These are phyloP conservation scores for Cladopsammia gracilis DNA, from an alignment of 64 coral and sea anemone genomes.

Conservation along the genomic window DNA sequence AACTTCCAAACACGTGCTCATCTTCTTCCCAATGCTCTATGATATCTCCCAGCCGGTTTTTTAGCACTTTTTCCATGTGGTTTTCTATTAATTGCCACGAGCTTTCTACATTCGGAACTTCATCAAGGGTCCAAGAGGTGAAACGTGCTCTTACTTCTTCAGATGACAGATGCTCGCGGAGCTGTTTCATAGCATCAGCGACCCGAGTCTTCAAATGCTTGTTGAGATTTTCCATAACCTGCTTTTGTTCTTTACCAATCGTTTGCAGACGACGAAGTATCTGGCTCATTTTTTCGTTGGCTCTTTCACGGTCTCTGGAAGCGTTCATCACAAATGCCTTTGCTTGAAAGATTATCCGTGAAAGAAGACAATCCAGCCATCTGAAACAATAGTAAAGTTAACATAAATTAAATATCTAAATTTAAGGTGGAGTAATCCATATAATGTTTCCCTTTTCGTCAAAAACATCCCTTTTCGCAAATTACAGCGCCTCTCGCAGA, in stretches of 20 bases:
- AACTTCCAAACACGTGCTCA: background rate
- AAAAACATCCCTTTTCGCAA: too few relatives aligned
- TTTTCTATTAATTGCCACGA: background rate
- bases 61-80: background rate
- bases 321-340: background rate
- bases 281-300: background rate
- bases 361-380: background rate
- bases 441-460: too few relatives aligned
- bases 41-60: background rate
- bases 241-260: background rate
- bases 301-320: background rate
- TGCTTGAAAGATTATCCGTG: background rate
- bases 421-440: too few relatives aligned
- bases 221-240: background rate
- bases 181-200: background rate
- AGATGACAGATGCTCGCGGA: background rate
- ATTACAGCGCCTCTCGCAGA: too few relatives aligned
- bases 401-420: too few relatives aligned
- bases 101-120: background rate
- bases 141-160: constrained; percentile 6
- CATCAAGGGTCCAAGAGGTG: background rate
- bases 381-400: background rate
- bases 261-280: background rate
- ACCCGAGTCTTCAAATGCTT: too few relatives aligned
- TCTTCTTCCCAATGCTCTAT: constrained; percentile 34